A percentile compares a stretch with the other conserved stretches of the same genome.
These are phyloP conservation scores for Bombyx mori DNA, from an alignment of 1,140 invertebrate species.

Conservation along the genomic window ASM3026992v2 NC_085109.1:123001-123500, in stretches of 20 bases:
- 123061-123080: background rate
- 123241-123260: conserved; percentile 71
- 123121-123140: conserved; percentile 64
- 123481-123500: conserved; percentile 82
- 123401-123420: conserved; percentile 68
- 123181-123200: conserved; percentile 39
- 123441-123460: no score
- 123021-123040: no score
- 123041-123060: no score
- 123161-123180: conserved; percentile 47
- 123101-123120: conserved; percentile 62
- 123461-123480: conserved; percentile 87
- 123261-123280: background rate
- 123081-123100: conserved; percentile 36
- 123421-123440: conserved; percentile 84
- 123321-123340: conserved; percentile 28
- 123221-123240: conserved; percentile 46
- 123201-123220: conserved; percentile 32
- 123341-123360: conserved; percentile 39
- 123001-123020: no score
- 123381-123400: conserved; percentile 37
- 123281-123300: background rate
- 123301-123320: background rate
- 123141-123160: conserved; percentile 52
- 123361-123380: conserved; percentile 35